A percentile compares a stretch with the other conserved stretches of the same genome.
These are phyloP conservation scores for Drosophila monieri DNA, from an alignment of 2,888 invertebrate genomes.

Conservation along the genomic window DNA sequence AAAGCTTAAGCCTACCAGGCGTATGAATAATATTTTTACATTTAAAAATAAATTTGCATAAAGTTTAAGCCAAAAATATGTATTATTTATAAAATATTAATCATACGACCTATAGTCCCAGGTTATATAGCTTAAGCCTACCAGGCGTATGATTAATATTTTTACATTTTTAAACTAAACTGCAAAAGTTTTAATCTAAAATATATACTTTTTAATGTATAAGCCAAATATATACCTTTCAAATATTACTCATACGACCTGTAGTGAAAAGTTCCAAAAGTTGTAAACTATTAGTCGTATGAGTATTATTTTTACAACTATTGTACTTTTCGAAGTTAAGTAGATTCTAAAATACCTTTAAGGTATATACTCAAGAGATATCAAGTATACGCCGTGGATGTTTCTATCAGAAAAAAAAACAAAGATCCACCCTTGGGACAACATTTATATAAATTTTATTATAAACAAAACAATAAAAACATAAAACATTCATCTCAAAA, in stretches of 20 bases:
- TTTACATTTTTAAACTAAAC: not conserved
- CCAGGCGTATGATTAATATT: not conserved
- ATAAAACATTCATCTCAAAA: constrained; percentile 42
- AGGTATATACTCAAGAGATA: no score
- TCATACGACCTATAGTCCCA: not conserved
- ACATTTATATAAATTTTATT: not conserved
- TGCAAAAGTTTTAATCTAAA: no score
- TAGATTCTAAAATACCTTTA: no score
- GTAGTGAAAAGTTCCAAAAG: no score
- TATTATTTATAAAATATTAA: not conserved
- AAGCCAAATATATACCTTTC: no score
- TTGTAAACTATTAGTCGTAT: not conserved
- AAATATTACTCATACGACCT: no score
- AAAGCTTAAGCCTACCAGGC: not conserved
- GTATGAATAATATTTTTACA: constrained; percentile 1
- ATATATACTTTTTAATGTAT: no score
- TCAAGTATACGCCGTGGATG: not conserved
- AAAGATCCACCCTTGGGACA: constrained; percentile 14
- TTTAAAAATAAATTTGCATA: not conserved
- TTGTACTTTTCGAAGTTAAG: no score
- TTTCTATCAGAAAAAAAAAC: no score
- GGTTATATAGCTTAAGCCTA: not conserved
- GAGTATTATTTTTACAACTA: not conserved
- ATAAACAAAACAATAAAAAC: constrained; percentile 10
- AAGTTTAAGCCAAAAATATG: no score